A percentile compares a stretch with the other conserved stretches of the same genome.
phyloP scores from a whole-genome alignment of 2,113 vertebrate species.

The Bujurquina vittata region DNA sequence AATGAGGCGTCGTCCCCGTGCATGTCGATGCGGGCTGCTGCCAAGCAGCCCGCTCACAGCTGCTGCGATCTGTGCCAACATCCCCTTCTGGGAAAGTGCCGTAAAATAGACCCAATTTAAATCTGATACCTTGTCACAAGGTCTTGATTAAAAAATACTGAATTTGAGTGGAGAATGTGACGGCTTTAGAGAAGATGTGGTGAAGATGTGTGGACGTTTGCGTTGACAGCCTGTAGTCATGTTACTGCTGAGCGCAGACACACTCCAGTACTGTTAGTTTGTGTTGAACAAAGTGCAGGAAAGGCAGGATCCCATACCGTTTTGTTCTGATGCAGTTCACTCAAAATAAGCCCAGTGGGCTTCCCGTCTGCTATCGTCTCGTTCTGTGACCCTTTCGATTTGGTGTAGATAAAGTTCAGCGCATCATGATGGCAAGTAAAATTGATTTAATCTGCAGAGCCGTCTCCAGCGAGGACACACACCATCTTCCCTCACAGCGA shows the following conservation, averaged over 20 bases:
- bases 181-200: neutral
- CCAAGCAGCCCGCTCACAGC: neutral
- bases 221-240: neutral
- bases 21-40: neutral
- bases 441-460: neutral
- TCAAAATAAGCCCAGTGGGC: neutral
- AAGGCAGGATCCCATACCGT: neutral
- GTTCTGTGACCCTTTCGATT: neutral
- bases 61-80: neutral
- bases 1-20: neutral
- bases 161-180: neutral
- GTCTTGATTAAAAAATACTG: neutral
- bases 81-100: neutral
- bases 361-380: neutral
- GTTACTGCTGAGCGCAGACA: neutral
- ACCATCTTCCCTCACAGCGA: neutral
- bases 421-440: neutral
- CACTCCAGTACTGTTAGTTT: neutral
- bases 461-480: neutral
- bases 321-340: neutral
- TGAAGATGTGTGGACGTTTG: neutral
- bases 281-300: neutral
- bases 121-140: neutral
- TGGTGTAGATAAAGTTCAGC: neutral
- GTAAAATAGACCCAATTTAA: neutral